Conservation (phyloP, 2,113 vertebrate genomes). For the Orycteropus afer region DNA sequence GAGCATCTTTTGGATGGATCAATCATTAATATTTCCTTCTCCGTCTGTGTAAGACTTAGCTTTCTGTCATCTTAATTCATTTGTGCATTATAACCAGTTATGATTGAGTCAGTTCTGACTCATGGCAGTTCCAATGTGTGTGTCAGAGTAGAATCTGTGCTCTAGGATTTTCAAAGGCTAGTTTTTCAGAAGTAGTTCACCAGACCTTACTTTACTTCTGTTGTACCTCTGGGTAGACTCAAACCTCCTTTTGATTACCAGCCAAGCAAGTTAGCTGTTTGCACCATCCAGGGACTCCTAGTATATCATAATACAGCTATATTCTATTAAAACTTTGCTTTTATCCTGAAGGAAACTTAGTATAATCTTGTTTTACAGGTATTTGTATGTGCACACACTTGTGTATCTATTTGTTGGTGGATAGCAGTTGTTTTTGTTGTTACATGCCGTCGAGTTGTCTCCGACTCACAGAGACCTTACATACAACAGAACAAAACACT, state of each 20-base stretch:
- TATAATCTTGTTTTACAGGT: slow-evolving; percentile 15
- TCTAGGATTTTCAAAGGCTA: neutral
- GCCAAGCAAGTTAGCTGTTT: neutral
- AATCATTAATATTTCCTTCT: neutral
- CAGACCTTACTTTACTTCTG: too few species aligned
- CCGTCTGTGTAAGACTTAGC: neutral
- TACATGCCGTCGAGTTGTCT: too few species aligned
- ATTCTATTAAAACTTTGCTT: neutral
- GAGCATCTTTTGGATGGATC: neutral
- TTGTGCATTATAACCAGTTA: neutral
- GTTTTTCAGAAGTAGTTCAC: neutral
- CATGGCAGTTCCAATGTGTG: neutral
- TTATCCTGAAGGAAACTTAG: neutral
- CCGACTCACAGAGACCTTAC: too few species aligned
- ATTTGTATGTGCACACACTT: neutral
- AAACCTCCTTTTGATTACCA: neutral
- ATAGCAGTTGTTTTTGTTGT: too few species aligned
- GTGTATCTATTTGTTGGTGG: too few species aligned
- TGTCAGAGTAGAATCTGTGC: neutral
- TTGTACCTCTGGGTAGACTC: neutral
- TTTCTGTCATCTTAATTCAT: neutral
- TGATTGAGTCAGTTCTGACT: neutral
- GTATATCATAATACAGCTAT: neutral
- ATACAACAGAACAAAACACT: too few species aligned
- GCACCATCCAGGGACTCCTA: neutral